Evolutionary conservation across 2,113 vertebrate species (phyloP).

Genomic region (Gila orcuttii): DNA sequence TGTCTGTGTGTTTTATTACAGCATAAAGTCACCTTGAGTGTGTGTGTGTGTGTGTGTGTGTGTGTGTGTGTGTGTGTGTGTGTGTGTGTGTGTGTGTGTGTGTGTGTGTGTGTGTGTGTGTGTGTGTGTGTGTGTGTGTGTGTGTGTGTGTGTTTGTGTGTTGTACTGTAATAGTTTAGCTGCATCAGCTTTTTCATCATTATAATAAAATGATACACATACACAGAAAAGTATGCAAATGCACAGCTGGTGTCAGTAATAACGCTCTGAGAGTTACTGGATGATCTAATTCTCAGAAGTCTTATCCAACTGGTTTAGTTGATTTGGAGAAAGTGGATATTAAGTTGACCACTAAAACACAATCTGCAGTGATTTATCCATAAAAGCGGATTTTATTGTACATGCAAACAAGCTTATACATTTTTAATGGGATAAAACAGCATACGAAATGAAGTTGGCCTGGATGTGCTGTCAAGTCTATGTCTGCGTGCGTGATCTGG

Average conservation of each 20-base stretch:
- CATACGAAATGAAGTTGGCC: not conserved
- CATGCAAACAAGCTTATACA: not conserved
- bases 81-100: not conserved
- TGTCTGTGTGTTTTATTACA: not conserved
- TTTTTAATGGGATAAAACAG: conserved; percentile 3
- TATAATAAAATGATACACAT: not conserved
- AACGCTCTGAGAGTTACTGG: not conserved
- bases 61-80: too few relatives aligned
- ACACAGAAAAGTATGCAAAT: conserved; percentile 6
- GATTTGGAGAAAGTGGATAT: conserved; percentile 10
- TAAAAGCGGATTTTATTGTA: not conserved
- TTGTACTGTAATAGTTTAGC: not conserved
- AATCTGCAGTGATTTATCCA: not conserved
- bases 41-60: not conserved
- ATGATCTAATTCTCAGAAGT: conserved; percentile 11
- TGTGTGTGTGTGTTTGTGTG: not conserved
- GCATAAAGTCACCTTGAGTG: conserved; percentile 26
- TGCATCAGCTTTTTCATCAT: not conserved
- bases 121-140: not conserved
- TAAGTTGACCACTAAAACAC: not conserved
- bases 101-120: not conserved
- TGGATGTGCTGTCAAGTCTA: not conserved
- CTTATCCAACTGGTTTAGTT: not conserved
- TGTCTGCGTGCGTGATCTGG: not conserved
- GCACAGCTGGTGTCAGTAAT: conserved; percentile 16